A percentile compares a stretch with the other conserved stretches of the same genome.
These are phyloP conservation scores for Tokudaia tokunoshimensis DNA, from an alignment of 2,797 vertebrate genomes.

Conservation along the genomic window DNA sequence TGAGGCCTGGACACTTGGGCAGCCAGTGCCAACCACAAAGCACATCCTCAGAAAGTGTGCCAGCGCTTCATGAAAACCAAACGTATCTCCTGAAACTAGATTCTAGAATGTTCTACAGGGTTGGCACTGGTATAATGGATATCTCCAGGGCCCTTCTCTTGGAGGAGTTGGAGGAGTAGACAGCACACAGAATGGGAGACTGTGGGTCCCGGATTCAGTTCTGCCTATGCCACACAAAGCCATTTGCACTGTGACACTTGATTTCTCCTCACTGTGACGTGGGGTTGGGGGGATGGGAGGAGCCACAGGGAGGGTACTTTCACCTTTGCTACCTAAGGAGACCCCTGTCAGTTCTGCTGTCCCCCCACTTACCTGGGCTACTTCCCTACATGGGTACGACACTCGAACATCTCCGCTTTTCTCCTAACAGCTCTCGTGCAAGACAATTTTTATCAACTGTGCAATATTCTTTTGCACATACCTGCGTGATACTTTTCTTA, in stretches of 20 bases:
- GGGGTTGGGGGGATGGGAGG: too few species aligned
- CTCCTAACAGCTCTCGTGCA: not conserved
- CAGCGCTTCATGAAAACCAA: not conserved
- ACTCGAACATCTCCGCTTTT: fast-evolving
- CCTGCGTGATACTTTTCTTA: fast-evolving
- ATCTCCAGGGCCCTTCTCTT: not conserved
- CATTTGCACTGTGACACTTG: fast-evolving
- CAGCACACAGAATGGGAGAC: not conserved
- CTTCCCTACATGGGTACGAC: fast-evolving
- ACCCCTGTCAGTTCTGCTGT: not conserved
- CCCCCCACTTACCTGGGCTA: fast-evolving
- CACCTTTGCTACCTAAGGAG: fast-evolving
- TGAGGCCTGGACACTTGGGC: not conserved
- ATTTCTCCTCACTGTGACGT: fast-evolving
- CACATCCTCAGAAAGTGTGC: not conserved
- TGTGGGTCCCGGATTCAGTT: not conserved
- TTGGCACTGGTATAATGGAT: not conserved
- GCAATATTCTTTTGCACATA: fast-evolving
- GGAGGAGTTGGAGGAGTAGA: fast-evolving
- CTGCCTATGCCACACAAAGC: not conserved
- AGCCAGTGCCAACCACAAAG: not conserved
- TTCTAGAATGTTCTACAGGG: not conserved
- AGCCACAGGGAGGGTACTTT: not conserved
- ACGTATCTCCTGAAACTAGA: not conserved
- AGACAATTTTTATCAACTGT: not conserved